Percentiles rank a stretch among this genome's conserved stretches.
Evolutionary conservation across 2,797 vertebrate species (phyloP).

Genomic region (Phylloscopus collybita): DNA sequence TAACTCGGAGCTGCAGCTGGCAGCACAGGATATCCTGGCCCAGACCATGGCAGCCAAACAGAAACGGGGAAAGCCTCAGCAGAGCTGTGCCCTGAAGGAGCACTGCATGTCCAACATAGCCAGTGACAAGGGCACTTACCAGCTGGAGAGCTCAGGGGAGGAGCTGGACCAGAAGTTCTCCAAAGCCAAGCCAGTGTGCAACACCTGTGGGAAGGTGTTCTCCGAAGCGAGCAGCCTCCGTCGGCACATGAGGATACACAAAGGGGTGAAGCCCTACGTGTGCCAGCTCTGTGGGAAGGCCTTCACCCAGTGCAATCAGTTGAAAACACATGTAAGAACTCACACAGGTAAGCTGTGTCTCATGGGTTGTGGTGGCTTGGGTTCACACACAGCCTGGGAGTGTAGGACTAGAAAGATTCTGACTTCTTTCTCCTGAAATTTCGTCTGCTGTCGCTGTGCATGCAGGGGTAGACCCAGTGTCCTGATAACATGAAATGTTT

Average conservation of each 20-base stretch:
- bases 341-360: slow-evolving; percentile 89
- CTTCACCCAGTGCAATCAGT: slow-evolving; percentile 96
- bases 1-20: slow-evolving; percentile 71
- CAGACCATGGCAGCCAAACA: slow-evolving; percentile 68
- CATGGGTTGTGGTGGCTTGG: background rate
- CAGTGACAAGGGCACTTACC: slow-evolving; percentile 70
- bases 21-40: slow-evolving; percentile 64
- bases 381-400: background rate
- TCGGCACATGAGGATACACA: slow-evolving; percentile 96
- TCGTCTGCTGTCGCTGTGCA: background rate
- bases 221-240: slow-evolving; percentile 95
- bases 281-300: slow-evolving; percentile 95
- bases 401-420: background rate
- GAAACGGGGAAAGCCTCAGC: slow-evolving; percentile 78
- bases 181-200: slow-evolving; percentile 87
- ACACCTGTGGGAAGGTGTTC: slow-evolving; percentile 90
- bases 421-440: background rate
- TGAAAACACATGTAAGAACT: slow-evolving; percentile 96
- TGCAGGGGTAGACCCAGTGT: background rate
- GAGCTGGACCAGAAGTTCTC: slow-evolving; percentile 79
- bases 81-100: slow-evolving; percentile 75
- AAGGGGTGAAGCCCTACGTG: slow-evolving; percentile 93
- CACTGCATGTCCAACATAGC: slow-evolving; percentile 78
- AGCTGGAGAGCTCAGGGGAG: slow-evolving; percentile 69
- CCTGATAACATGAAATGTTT: background rate